Evolutionary conservation across 1,140 invertebrate genomes (phyloP).

Genomic region (Nomia melanderi): DNA sequence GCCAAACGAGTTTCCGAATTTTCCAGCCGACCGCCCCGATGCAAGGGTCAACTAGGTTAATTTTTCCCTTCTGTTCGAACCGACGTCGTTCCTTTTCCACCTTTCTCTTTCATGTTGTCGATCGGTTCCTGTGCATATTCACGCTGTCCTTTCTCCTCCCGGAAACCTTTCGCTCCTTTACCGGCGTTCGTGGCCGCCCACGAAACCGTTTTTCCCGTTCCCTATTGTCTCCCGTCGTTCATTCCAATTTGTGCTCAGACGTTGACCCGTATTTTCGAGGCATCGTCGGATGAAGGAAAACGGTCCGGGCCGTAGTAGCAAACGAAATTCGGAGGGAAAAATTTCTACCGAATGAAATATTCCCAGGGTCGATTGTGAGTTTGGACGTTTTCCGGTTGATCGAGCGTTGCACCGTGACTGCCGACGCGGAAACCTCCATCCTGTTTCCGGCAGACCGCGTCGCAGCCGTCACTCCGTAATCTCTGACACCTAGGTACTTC

Average conservation of each 20-base stretch:
- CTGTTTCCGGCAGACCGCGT: constrained; percentile 67
- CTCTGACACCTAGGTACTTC: constrained; percentile 55
- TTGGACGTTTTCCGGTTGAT: constrained; percentile 77
- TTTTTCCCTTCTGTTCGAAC: constrained; percentile 45
- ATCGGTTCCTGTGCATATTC: not conserved
- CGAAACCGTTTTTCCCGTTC: not conserved
- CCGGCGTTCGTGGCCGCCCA: too few species aligned
- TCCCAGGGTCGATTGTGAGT: constrained; percentile 70
- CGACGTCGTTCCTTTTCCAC: not conserved
- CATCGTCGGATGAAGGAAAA: constrained; percentile 20
- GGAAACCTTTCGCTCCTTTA: not conserved
- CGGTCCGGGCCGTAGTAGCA: constrained; percentile 40
- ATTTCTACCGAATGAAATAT: constrained; percentile 75
- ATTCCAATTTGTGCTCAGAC: constrained; percentile 49
- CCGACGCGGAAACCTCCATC: constrained; percentile 72
- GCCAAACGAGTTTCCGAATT: constrained; percentile 65
- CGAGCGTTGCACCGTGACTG: constrained; percentile 69
- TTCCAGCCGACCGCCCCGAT: constrained; percentile 52
- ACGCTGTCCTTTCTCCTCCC: not conserved
- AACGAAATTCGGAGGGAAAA: constrained; percentile 69
- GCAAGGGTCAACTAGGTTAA: constrained; percentile 56
- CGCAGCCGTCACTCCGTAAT: constrained; percentile 55
- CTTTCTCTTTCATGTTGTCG: constrained; percentile 24
- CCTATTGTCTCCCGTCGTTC: constrained; percentile 2
- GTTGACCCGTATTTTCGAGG: constrained; percentile 61